These are phyloP conservation scores for Alces alces DNA, from an alignment of 2,113 vertebrate genomes.

Conservation along the genomic window DNA sequence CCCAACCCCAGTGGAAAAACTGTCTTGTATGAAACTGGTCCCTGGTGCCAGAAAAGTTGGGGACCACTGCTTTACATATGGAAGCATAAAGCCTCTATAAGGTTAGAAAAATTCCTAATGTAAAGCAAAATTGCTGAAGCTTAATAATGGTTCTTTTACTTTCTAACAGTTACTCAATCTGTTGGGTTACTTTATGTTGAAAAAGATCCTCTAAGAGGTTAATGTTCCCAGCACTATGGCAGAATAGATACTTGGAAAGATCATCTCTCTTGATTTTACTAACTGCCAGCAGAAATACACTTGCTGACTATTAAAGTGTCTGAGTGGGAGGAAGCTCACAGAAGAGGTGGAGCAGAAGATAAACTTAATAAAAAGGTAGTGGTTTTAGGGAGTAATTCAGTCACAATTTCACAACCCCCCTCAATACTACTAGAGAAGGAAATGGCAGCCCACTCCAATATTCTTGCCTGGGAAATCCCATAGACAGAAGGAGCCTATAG, in stretches of 20 bases:
- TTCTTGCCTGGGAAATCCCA: neutral
- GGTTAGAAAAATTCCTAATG: neutral
- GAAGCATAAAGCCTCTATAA: neutral
- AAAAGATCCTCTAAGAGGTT: neutral
- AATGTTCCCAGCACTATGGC: neutral
- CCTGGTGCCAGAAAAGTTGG: neutral
- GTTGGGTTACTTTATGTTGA: constrained; percentile 1
- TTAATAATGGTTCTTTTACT: neutral
- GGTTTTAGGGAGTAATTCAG: neutral
- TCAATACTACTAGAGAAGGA: neutral
- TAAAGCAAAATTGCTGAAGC: neutral
- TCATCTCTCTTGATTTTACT: neutral
- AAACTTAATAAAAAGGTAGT: neutral
- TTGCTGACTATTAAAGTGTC: neutral
- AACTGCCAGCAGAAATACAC: neutral
- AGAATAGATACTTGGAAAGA: neutral
- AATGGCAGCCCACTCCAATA: neutral
- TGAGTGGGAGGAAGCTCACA: neutral
- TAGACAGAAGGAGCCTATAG: neutral
- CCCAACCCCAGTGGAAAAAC: neutral
- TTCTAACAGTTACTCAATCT: neutral
- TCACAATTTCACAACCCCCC: neutral
- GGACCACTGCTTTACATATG: neutral
- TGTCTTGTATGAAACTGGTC: neutral
- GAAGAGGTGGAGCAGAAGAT: neutral